phyloP scores from a whole-genome alignment of 2,888 invertebrate species.

The Drosophila paucipuncta region DNA sequence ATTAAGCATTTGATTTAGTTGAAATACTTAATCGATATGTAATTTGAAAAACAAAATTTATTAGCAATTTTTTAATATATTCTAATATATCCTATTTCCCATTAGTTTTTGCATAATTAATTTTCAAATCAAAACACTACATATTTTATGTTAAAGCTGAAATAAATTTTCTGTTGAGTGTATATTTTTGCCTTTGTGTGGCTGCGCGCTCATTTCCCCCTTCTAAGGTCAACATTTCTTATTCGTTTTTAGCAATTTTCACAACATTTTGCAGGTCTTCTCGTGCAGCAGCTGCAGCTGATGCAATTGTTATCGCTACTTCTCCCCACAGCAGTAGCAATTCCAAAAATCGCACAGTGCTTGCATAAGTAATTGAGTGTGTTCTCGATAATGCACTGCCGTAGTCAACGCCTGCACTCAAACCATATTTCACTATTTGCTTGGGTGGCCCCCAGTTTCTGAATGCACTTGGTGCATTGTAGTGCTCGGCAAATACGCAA shows the following conservation, averaged over 20 bases:
- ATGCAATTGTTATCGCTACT: slow-evolving; percentile 64
- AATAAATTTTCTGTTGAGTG: slow-evolving; percentile 9
- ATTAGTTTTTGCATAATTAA: not conserved
- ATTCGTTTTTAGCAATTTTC: slow-evolving; percentile 47
- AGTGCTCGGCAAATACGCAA: slow-evolving; percentile 69
- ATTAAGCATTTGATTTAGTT: not conserved
- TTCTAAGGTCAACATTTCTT: slow-evolving; percentile 64
- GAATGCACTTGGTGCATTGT: slow-evolving; percentile 47
- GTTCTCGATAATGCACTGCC: slow-evolving; percentile 75
- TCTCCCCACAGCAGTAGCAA: not conserved
- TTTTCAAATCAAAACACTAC: not conserved
- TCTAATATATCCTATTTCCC: not conserved
- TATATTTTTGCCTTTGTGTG: slow-evolving; percentile 2
- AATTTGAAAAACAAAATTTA: not conserved
- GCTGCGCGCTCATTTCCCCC: slow-evolving; percentile 19
- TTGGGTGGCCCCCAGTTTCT: slow-evolving; percentile 19
- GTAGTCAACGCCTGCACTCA: slow-evolving; percentile 41
- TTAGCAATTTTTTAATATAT: not conserved
- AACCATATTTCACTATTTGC: slow-evolving; percentile 26
- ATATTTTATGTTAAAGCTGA: not conserved
- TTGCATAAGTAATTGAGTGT: slow-evolving; percentile 81
- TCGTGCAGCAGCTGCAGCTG: slow-evolving; percentile 47
- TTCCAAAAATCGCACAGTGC: slow-evolving; percentile 38
- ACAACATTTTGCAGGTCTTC: slow-evolving; percentile 55
- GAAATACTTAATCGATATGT: not conserved